These are phyloP conservation scores for Hapalemur alaotrensis DNA, from an alignment of 2,797 vertebrate genomes.

Conservation along the genomic window DNA sequence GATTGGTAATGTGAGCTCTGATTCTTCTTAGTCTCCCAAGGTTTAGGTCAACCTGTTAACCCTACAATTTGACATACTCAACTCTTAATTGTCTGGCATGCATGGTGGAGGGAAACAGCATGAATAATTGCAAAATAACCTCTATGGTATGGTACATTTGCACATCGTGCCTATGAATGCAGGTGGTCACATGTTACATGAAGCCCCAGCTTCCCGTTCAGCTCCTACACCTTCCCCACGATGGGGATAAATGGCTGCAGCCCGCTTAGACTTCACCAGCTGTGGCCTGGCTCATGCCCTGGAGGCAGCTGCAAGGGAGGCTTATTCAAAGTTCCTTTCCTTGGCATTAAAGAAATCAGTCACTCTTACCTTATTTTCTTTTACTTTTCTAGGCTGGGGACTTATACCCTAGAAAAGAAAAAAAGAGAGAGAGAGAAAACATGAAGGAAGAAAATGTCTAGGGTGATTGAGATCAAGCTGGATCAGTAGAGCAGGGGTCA, in stretches of 20 bases:
- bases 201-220: not conserved
- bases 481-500: not conserved
- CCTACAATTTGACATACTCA: not conserved
- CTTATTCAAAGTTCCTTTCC: slow-evolving; percentile 14
- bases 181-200: not conserved
- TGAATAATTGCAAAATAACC: not conserved
- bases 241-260: not conserved
- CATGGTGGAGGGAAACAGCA: not conserved
- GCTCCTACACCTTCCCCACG: not conserved
- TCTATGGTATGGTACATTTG: not conserved
- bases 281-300: not conserved
- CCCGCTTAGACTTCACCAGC: no score
- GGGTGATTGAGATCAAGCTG: not conserved
- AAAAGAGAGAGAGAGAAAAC: not conserved
- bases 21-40: not conserved
- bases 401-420: no score
- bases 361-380: not conserved
- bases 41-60: not conserved
- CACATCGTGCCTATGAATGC: no score
- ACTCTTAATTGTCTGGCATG: not conserved
- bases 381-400: not conserved
- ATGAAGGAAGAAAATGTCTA: not conserved
- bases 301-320: not conserved
- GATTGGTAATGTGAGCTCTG: slow-evolving; percentile 22
- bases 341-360: not conserved